phyloP scores from a whole-genome alignment of 2,888 invertebrate species.

The Pristionchus mayeri region DNA sequence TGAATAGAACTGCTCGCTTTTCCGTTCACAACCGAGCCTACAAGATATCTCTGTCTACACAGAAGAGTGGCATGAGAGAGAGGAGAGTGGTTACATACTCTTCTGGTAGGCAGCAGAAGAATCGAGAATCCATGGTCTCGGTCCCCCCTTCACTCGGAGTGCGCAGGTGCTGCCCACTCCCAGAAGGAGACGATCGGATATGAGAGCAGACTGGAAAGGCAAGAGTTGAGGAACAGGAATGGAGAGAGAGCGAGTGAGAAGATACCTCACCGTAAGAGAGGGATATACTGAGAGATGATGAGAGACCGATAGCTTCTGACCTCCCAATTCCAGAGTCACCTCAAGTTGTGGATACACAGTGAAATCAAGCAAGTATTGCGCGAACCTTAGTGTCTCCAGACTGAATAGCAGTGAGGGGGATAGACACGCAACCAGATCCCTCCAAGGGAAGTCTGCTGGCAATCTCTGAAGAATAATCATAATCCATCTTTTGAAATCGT shows the following conservation, averaged over 20 bases:
- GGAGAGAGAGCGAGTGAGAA: too few species aligned
- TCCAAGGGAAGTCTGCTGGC: conserved; percentile 54
- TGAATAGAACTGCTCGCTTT: not conserved
- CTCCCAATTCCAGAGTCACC: not conserved
- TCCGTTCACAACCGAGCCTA: not conserved
- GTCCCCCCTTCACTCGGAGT: conserved; percentile 64
- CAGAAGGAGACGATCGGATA: conserved; percentile 56
- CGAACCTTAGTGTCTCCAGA: conserved; percentile 60
- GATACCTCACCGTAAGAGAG: not conserved
- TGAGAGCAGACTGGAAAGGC: conserved; percentile 41
- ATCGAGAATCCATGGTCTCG: conserved; percentile 70
- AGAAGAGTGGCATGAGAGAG: not conserved
- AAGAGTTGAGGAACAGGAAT: not conserved
- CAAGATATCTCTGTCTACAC: not conserved
- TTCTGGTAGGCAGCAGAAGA: conserved; percentile 48
- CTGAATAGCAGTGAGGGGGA: conserved; percentile 57
- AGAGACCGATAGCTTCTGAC: not conserved
- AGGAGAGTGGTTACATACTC: too few species aligned
- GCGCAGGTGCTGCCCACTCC: conserved; percentile 56
- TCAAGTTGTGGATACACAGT: too few species aligned
- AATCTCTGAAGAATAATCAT: conserved; percentile 43
- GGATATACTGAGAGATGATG: conserved; percentile 39
- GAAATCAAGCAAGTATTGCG: too few species aligned
- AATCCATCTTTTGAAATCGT: not conserved
- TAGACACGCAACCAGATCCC: conserved; percentile 68